These are phyloP conservation scores for Dichetophora obliterata DNA, from an alignment of 2,888 invertebrate species.

Conservation along the genomic window DNA sequence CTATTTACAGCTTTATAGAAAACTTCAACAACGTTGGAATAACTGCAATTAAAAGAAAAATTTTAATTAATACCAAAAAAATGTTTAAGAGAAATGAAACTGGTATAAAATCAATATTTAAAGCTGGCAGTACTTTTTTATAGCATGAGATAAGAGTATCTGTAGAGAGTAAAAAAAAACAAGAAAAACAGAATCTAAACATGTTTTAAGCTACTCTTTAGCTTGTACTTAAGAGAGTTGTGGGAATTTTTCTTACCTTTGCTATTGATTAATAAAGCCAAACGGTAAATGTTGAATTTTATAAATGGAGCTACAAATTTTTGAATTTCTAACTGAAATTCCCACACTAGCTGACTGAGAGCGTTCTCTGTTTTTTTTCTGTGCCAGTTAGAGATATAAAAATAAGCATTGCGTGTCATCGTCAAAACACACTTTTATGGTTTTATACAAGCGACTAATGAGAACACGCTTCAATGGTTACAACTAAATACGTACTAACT, in stretches of 20 bases:
- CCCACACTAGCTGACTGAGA: not conserved
- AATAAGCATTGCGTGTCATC: not conserved
- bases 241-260: not conserved
- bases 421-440: not conserved
- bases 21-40: not conserved
- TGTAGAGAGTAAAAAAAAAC: not conserved
- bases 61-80: not conserved
- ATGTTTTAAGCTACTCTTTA: not conserved
- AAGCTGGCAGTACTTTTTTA: not conserved
- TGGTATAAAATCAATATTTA: not conserved
- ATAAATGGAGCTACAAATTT: not conserved
- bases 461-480: slow-evolving; percentile 11
- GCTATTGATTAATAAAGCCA: not conserved
- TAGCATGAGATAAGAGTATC: not conserved
- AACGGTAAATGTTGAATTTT: not conserved
- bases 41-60: not conserved
- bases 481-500: not conserved
- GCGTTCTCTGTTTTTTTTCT: not conserved
- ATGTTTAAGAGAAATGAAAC: not conserved
- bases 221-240: not conserved
- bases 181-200: not conserved
- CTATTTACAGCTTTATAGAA: not conserved
- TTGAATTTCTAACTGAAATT: slow-evolving; percentile 31
- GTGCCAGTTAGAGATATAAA: not conserved
- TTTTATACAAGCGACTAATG: not conserved